These are phyloP conservation scores for Onychomys arenicola DNA, from an alignment of 2,797 vertebrate genomes.

Conservation along the genomic window DNA sequence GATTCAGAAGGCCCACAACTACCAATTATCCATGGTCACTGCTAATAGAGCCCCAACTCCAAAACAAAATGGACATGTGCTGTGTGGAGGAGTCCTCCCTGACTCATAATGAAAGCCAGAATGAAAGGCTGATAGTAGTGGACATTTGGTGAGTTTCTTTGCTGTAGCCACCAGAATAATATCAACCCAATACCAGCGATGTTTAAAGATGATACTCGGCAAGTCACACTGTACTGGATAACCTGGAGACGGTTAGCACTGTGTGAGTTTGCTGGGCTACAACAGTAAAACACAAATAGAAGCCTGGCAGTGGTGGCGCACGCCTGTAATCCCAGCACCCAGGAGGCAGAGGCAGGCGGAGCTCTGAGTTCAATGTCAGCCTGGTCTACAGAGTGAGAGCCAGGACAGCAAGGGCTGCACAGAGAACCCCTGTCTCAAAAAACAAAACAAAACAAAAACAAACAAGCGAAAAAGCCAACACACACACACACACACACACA, in stretches of 20 bases:
- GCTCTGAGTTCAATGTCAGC: background rate
- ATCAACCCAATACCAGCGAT: background rate
- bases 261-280: conserved; percentile 11
- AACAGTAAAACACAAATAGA: background rate
- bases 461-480: too few species aligned
- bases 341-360: background rate
- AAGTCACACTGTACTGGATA: background rate
- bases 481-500: background rate
- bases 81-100: background rate
- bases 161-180: background rate
- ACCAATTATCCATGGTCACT: conserved; percentile 11
- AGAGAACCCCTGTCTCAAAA: background rate
- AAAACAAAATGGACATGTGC: background rate
- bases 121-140: conserved; percentile 15
- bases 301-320: background rate
- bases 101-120: conserved; percentile 30
- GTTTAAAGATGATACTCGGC: background rate
- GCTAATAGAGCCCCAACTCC: background rate
- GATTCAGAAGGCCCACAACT: conserved; percentile 12
- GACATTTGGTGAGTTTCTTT: background rate
- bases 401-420: background rate
- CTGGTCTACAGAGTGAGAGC: background rate
- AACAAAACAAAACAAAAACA: too few species aligned
- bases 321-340: background rate
- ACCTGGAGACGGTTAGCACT: background rate